Conservation (phyloP, 2,113 vertebrate species). For the Prionailurus viverrinus region DNA sequence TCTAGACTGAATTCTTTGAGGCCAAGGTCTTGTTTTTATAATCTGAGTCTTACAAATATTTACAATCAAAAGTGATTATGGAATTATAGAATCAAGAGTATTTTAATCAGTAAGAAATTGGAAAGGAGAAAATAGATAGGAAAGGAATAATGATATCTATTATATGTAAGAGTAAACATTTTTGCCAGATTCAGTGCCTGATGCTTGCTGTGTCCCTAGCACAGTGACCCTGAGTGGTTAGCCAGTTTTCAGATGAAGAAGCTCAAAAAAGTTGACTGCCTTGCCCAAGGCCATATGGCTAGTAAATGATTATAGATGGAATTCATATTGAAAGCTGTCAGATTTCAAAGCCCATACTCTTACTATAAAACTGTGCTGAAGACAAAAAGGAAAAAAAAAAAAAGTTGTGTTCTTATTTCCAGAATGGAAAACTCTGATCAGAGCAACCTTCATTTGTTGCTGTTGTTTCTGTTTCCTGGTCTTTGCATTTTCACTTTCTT, state of each 20-base stretch:
- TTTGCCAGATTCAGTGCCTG: not conserved
- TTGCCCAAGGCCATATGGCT: not conserved
- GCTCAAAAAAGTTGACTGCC: not conserved
- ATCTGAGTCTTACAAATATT: not conserved
- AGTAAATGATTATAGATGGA: not conserved
- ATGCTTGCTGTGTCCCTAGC: not conserved
- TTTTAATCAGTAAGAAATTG: conserved; percentile 4
- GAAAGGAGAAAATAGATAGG: not conserved
- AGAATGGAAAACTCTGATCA: not conserved
- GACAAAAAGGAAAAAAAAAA: not conserved
- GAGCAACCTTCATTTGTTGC: not conserved
- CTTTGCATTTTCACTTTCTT: conserved; percentile 12
- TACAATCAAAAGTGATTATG: not conserved
- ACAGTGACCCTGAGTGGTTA: not conserved
- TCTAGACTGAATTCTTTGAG: not conserved
- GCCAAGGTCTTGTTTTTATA: not conserved
- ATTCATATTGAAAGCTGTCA: not conserved
- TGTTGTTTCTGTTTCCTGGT: not conserved
- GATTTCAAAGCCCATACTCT: not conserved
- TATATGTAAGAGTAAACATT: not conserved
- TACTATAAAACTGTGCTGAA: not conserved
- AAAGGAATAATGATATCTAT: not conserved
- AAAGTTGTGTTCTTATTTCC: conserved; percentile 18
- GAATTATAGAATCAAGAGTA: not conserved
- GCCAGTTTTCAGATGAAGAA: not conserved